These are phyloP conservation scores for Acronicta alni DNA, from an alignment of 2,888 invertebrate species.

Conservation along the genomic window DNA sequence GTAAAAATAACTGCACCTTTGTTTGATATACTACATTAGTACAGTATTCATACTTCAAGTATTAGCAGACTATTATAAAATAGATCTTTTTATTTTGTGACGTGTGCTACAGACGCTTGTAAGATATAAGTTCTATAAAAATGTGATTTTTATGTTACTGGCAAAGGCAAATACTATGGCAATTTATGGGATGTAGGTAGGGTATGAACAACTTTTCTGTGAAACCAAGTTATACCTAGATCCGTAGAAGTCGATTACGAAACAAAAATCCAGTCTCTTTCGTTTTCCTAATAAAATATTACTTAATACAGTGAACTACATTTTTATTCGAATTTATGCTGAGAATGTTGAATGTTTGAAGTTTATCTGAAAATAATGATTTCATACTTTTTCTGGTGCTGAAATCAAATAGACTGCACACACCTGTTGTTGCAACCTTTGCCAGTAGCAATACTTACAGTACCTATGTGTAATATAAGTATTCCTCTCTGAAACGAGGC, in stretches of 20 bases:
- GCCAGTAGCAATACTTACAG: neutral
- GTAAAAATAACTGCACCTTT: slow-evolving; percentile 10
- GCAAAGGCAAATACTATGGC: slow-evolving; percentile 19
- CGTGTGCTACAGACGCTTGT: slow-evolving; percentile 53
- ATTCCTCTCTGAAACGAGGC: neutral
- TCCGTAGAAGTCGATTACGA: too few species aligned
- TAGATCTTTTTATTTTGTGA: slow-evolving; percentile 27
- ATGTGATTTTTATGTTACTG: slow-evolving; percentile 52
- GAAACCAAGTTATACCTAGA: too few species aligned
- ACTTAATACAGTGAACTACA: too few species aligned
- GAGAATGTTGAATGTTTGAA: too few species aligned
- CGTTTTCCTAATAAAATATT: too few species aligned
- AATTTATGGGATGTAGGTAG: too few species aligned
- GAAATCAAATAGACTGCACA: neutral
- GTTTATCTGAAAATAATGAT: too few species aligned
- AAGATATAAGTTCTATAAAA: slow-evolving; percentile 46
- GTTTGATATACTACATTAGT: slow-evolving; percentile 25
- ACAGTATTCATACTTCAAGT: slow-evolving; percentile 55
- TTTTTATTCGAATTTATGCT: too few species aligned
- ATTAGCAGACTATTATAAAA: slow-evolving; percentile 46
- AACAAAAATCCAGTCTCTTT: too few species aligned
- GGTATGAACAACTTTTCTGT: too few species aligned
- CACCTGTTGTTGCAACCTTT: neutral
- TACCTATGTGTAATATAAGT: neutral
- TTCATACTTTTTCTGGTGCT: neutral